Evolutionary conservation across 2,888 invertebrate genomes (phyloP), one percentile per base, ranked within the genome.

Genomic region (Loripinus fragilis): DNA sequence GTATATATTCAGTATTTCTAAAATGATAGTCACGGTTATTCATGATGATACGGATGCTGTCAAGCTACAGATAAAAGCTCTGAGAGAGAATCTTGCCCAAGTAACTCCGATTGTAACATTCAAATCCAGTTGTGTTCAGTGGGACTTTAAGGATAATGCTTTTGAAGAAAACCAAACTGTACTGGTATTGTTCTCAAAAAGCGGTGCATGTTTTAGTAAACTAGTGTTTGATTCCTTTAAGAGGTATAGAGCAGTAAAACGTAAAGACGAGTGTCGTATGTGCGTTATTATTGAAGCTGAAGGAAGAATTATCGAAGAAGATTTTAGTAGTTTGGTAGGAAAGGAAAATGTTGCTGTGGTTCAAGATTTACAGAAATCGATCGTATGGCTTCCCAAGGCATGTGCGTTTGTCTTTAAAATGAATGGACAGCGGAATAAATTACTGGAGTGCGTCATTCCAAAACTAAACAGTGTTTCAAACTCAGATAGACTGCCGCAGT

Each of bases 271-370:
- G n/a, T 50, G 50, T 50, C 50, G 50, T 50, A n/a, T 50, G n/a
- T 50, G 50, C n/a, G 12, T 50, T 50, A n/a, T 50, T 20, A n/a
- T 50, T n/a, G 50, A 50, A 50, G n/a, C 50, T n/a, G 50, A 50
- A 20, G 15, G 5, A n/a, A n/a, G n/a, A 20, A n/a, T 50, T 7
- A 50, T 20, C 7, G 50, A 50, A n/a, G 50, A 50, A n/a, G 50
- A 50, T 20, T 50, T 50, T 20, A n/a, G n/a, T n/a, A 50, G 50
- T 50, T 5, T 50, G 5, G n/a, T 50, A 50, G 50, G 50, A 12
- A 50, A 50, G n/a, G 50, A 50, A 8, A 50, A 20, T n/a, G 12
- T 50, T 50, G 15, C 50, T n/a, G 50, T 50, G 50, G 50, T 50
- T 50, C 17, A 50, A n/a, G n/a, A 50, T 20, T 50, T 50, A n/a